phyloP scores from a whole-genome alignment of 2,113 vertebrate species.

The Triplophysa siluroides region DNA sequence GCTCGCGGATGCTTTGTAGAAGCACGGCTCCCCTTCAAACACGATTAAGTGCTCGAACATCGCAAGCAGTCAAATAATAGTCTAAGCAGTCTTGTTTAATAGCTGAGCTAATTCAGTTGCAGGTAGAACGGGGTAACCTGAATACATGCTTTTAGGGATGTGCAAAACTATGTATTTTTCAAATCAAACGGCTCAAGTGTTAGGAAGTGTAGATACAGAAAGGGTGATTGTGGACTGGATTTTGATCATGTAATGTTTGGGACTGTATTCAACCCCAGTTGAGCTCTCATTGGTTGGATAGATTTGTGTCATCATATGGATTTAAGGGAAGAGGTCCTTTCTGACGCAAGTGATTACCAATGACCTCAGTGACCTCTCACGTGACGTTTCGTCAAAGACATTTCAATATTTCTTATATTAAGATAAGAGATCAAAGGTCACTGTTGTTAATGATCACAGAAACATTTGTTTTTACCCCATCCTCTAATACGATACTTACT shows the following conservation, averaged over 20 bases:
- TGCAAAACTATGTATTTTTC: not conserved
- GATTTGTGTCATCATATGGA: slow-evolving; percentile 10
- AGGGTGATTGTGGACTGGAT: not conserved
- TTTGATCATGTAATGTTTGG: not conserved
- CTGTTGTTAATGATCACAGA: no score
- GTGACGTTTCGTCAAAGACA: no score
- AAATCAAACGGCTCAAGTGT: not conserved
- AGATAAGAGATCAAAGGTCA: not conserved
- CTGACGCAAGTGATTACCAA: slow-evolving; percentile 53
- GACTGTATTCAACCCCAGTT: not conserved
- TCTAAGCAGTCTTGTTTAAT: slow-evolving; percentile 30
- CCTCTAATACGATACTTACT: not conserved
- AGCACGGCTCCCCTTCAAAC: slow-evolving; percentile 68
- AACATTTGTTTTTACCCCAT: no score
- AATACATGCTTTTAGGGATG: not conserved
- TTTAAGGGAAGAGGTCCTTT: slow-evolving; percentile 54
- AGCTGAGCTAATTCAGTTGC: not conserved
- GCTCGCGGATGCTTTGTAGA: slow-evolving; percentile 67
- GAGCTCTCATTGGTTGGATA: not conserved
- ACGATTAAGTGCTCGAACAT: slow-evolving; percentile 56
- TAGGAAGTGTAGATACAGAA: not conserved
- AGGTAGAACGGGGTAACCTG: not conserved
- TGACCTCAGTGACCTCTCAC: slow-evolving; percentile 25
- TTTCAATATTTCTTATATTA: not conserved
- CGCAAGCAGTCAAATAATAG: slow-evolving; percentile 36